Evolutionary conservation across 2,888 invertebrate species (phyloP), one percentile per base, ranked within the genome.

Genomic region (Heteromurus nitidus): DNA sequence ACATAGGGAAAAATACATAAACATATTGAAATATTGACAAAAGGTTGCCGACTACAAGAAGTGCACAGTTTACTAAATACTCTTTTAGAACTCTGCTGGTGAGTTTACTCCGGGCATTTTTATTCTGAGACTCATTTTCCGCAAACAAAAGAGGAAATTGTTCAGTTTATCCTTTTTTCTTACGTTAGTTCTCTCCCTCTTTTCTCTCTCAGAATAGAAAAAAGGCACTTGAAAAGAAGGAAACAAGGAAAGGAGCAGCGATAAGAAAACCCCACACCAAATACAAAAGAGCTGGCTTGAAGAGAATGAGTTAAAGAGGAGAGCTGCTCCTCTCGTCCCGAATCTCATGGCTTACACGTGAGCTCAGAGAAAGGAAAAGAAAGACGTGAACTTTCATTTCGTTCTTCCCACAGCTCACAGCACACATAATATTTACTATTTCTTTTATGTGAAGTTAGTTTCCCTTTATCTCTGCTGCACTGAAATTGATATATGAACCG

Each of bases 161-260:
- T 31, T 22, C 73, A 53, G 62, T 73, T 64, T 62, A 36, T 64
- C 44, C 53, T 53, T 64, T 73, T 64, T n/a, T n/a, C n/a, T n/a
- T n/a, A n/a, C n/a, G 73, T 64, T 73, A 31, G 24, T 50, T 47
- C 30, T 16, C 31, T 73, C 5, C 50, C 31, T 16, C 22, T 53
- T 47, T 22, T 16, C 31, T 73, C 5, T 31, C 31, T 16, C 22
- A 36, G 18, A 47, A 18, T 28, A 62, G n/a, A n/a, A n/a, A n/a
- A n/a, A n/a, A 64, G 36, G 28, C 47, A 31, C 47, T 62, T 31
- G 9, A 13, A 64, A 31, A 31, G 36, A 58, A 50, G 31, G 36
- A 42, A 47, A 47, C 3, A 47, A 13, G 11, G 36, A 13, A 36
- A 36, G 5, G n/a, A n/a, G n/a, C n/a, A 18, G 55, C 18, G 31